A percentile compares a stretch with the other conserved stretches of the same genome.
phyloP scores from a whole-genome alignment of 2,888 invertebrate species.

The Ophion obscuratus region DNA sequence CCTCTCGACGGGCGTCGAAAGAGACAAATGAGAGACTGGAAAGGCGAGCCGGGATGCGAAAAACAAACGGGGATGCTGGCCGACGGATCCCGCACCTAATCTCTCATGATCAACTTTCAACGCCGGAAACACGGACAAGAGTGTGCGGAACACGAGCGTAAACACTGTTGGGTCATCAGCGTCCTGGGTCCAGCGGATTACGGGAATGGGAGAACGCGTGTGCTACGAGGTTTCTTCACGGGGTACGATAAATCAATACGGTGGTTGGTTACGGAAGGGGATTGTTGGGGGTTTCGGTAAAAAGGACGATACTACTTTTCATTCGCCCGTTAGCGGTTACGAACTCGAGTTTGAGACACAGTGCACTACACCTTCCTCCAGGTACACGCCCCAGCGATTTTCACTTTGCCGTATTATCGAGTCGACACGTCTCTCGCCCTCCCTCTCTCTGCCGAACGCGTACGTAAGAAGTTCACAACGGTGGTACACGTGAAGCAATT shows the following conservation, averaged over 20 bases:
- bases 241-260: background rate
- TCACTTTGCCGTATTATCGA: background rate
- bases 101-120: background rate
- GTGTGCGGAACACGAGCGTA: background rate
- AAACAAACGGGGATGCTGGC: background rate
- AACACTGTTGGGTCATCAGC: background rate
- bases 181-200: background rate
- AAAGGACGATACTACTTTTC: background rate
- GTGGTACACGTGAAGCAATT: constrained; percentile 2
- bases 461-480: background rate
- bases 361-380: background rate
- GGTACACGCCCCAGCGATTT: background rate
- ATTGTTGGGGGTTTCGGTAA: background rate
- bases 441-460: background rate
- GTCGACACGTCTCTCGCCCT: background rate
- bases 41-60: constrained; percentile 5
- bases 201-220: background rate
- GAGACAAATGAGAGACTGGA: constrained; percentile 14
- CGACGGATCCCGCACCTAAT: background rate
- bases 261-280: background rate
- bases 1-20: background rate
- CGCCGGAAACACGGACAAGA: background rate
- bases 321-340: background rate
- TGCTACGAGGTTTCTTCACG: background rate
- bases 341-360: background rate